Evolutionary conservation across 2,797 vertebrate genomes (phyloP).

Genomic region (Rhinogobio ventralis): DNA sequence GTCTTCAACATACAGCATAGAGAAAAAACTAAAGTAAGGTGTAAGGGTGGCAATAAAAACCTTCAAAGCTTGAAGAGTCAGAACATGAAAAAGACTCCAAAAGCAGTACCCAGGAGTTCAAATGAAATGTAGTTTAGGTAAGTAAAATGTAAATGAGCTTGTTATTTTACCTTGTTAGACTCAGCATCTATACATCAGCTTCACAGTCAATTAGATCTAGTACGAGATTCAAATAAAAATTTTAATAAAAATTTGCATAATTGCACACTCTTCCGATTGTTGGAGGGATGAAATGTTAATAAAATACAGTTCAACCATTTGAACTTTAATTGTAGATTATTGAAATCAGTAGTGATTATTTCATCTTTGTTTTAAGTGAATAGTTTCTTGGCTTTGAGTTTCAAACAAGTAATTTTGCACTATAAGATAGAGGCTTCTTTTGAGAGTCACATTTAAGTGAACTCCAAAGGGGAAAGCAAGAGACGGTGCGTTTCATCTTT

Average conservation of each 20-base stretch:
- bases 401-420: neutral
- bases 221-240: slow-evolving; percentile 20
- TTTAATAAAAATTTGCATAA: neutral
- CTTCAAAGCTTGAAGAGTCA: neutral
- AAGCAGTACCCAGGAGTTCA: neutral
- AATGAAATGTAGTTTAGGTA: slow-evolving; percentile 32
- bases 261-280: neutral
- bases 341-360: neutral
- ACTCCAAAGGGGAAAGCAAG: slow-evolving; percentile 12
- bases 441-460: neutral
- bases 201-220: slow-evolving; percentile 26
- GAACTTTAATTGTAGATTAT: neutral
- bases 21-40: neutral
- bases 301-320: neutral
- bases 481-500: slow-evolving; percentile 19
- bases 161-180: slow-evolving; percentile 42
- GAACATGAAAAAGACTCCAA: neutral
- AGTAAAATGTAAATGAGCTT: slow-evolving; percentile 47
- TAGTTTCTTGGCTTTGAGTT: slow-evolving; percentile 21
- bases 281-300: neutral
- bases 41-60: slow-evolving; percentile 6
- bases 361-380: neutral
- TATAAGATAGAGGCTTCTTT: slow-evolving; percentile 8
- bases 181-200: slow-evolving; percentile 30
- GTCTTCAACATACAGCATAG: neutral